phyloP scores from a whole-genome alignment of 2,888 invertebrate species.

The Cantharis rufa region DNA sequence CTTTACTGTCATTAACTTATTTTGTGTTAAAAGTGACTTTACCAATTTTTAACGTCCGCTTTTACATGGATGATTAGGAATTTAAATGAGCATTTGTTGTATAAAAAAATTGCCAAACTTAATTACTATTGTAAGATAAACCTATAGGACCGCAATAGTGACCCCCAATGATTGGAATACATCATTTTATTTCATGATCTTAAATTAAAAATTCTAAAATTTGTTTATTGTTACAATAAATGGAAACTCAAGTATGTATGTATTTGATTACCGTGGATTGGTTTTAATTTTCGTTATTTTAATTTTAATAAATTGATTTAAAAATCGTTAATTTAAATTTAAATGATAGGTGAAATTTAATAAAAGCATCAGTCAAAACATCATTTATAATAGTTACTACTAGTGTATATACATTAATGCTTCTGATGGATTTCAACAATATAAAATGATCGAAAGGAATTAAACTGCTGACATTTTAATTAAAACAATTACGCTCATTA shows the following conservation, averaged over 20 bases:
- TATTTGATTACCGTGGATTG: neutral
- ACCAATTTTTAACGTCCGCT: conserved; percentile 22
- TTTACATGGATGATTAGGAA: conserved; percentile 21
- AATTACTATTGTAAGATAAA: neutral
- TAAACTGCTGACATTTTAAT: neutral
- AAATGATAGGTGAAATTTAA: conserved; percentile 4
- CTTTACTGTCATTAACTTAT: conserved; percentile 21
- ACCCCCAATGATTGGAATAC: neutral
- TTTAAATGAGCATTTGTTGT: conserved; percentile 9
- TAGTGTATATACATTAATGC: neutral
- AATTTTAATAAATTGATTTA: neutral
- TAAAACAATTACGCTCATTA: neutral
- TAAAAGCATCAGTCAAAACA: conserved; percentile 11
- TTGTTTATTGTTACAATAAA: too few relatives aligned
- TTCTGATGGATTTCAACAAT: neutral
- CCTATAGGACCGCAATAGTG: neutral
- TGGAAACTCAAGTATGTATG: too few relatives aligned
- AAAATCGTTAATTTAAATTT: conserved; percentile 15
- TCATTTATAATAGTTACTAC: conserved; percentile 10
- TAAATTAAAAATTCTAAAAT: too few relatives aligned
- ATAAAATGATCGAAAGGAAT: neutral
- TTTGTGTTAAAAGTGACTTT: conserved; percentile 21
- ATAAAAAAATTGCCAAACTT: neutral
- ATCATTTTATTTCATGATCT: too few relatives aligned
- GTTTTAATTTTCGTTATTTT: conserved; percentile 8